A percentile compares a stretch with the other conserved stretches of the same genome.
These are phyloP conservation scores for Caenorhabditis brenneri DNA, from an alignment of 1,140 invertebrate species.

Conservation along the genomic window DNA sequence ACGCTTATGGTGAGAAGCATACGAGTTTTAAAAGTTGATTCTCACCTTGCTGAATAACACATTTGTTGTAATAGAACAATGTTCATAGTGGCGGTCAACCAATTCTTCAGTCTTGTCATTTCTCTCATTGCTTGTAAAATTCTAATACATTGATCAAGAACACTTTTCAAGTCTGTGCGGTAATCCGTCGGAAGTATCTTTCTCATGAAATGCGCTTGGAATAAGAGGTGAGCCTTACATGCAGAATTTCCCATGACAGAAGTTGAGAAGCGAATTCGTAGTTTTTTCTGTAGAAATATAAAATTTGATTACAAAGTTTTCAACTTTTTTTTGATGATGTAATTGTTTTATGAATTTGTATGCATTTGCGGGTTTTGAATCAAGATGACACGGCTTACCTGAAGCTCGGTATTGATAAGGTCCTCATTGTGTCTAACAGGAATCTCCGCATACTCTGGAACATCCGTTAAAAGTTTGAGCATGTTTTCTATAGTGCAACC, in stretches of 20 bases:
- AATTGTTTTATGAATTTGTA: too few species aligned
- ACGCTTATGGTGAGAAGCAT: too few species aligned
- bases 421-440: conserved; percentile 99
- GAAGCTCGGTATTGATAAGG: conserved; percentile 77
- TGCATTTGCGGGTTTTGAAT: too few species aligned
- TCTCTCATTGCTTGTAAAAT: conserved; percentile 97
- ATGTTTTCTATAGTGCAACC: conserved; percentile 78
- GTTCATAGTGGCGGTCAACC: conserved; percentile 81
- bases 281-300: conserved; percentile 72
- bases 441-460: conserved; percentile 88
- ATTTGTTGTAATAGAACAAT: conserved; percentile 80
- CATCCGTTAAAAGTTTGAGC: conserved; percentile 81
- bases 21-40: too few species aligned
- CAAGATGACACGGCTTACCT: not conserved
- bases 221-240: conserved; percentile 88
- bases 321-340: too few species aligned
- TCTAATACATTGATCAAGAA: conserved; percentile 92
- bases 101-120: conserved; percentile 85
- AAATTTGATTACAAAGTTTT: too few species aligned
- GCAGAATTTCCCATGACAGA: conserved; percentile 74
- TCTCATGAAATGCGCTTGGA: conserved; percentile 89
- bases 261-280: conserved; percentile 47
- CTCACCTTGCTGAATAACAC: conserved; percentile 62
- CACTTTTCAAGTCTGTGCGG: conserved; percentile 91
- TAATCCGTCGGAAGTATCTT: conserved; percentile 85